Base-by-base conservation (phyloP, 2,888 invertebrate species). In the Hipparchia sbordonii region DNA sequence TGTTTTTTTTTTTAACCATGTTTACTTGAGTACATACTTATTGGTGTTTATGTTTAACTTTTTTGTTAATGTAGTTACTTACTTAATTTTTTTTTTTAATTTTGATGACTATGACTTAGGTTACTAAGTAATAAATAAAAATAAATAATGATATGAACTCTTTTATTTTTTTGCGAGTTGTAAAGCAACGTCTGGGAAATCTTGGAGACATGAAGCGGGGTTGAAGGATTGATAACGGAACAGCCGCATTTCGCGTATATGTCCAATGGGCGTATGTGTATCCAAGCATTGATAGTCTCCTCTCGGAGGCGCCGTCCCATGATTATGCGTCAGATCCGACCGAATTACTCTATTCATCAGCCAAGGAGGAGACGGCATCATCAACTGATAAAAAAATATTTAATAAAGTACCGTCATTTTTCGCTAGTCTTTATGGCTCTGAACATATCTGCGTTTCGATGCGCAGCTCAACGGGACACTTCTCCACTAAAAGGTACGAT, bases 281-380 rank as follows among this genome's bases (percentile, higher is more conserved):
- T 93, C 93, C 51, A 93, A 83, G 69, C 89, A 93, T 73, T 93
- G 92, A 78, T 93, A 92, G 76, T 89, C 84, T 1, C 93, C 93
- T 46, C 83, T 86, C 0, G 93, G 92, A 1, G 93, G 93, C 6
- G 92, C 93, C 7, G 92, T 88, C 51, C 92, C 87, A 72, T 90
- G 86, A 79, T 91, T 93, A 72, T 93, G 92, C 6, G 93, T 93
- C 76, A 92, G 79, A 73, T 92, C 89, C 1, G 93, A 93, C 6
- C 91, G 86, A 75, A 93, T 92, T n/a, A 91, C 86, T 45, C 93
- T 84, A 78, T 93, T 93, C 76, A 92, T 73, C 69, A 93, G 78
- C 91, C 91, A 92, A 1, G 84, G 77, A 1, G 91, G 85, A 7
- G 90, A 84, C 6, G 86, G 71, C 89, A 93, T 89, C 52, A 85